phyloP scores from a whole-genome alignment of 2,888 invertebrate genomes.

The Agriopis aurantiaria region DNA sequence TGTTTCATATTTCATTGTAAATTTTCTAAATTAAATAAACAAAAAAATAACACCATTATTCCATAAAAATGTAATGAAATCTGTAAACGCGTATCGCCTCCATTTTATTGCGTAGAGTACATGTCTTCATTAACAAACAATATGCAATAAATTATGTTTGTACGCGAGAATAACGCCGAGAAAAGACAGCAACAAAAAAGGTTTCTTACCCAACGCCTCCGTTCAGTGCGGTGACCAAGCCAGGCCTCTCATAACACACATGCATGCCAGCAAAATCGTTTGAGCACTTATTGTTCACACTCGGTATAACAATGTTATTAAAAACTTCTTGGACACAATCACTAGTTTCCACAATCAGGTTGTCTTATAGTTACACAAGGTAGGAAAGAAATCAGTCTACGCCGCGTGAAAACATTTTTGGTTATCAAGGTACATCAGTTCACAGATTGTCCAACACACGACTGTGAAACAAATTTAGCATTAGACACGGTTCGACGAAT shows the following conservation, averaged over 20 bases:
- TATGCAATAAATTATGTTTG: conserved; percentile 32
- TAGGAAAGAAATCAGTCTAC: conserved; percentile 65
- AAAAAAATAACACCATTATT: conserved; percentile 15
- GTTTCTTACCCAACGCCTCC: conserved; percentile 77
- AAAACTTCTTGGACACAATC: conserved; percentile 43
- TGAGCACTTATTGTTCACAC: conserved; percentile 62
- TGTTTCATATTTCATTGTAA: too few species aligned
- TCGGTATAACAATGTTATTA: conserved; percentile 48
- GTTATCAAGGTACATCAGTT: conserved; percentile 55
- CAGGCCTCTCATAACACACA: conserved; percentile 83
- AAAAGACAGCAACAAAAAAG: conserved; percentile 31
- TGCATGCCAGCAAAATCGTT: conserved; percentile 78
- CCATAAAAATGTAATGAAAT: conserved; percentile 27
- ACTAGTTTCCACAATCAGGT: conserved; percentile 48
- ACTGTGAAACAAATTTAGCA: conserved; percentile 62
- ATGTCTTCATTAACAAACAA: conserved; percentile 37
- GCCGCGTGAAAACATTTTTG: conserved; percentile 80
- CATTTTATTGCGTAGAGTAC: conserved; percentile 21
- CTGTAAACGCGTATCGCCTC: conserved; percentile 15
- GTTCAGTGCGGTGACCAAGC: conserved; percentile 80
- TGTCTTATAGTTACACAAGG: conserved; percentile 43
- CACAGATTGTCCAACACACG: conserved; percentile 45
- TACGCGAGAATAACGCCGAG: conserved; percentile 19
- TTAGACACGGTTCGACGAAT: conserved; percentile 56
- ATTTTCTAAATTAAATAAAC: not conserved